A percentile compares a stretch with the other conserved stretches of the same genome.
These are phyloP conservation scores for Mesoligia furuncula DNA, from an alignment of 2,888 invertebrate genomes.

Conservation along the genomic window DNA sequence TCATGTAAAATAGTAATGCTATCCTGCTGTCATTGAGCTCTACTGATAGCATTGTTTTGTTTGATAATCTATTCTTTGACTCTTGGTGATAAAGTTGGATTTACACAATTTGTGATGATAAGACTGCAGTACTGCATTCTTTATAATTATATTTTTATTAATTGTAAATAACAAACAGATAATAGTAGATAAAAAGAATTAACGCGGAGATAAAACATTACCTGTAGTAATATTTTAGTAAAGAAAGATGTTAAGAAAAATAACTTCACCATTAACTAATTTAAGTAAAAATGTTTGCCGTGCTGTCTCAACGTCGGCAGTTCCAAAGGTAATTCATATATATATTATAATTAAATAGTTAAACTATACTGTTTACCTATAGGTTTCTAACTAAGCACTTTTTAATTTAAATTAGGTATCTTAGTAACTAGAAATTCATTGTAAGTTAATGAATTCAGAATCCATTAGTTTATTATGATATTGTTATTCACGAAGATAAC, in stretches of 20 bases:
- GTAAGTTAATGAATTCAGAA: neutral
- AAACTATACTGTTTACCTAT: neutral
- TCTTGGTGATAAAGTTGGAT: constrained; percentile 4
- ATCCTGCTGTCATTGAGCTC: constrained; percentile 30
- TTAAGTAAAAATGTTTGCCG: constrained; percentile 57
- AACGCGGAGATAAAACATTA: neutral
- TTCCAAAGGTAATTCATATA: constrained; percentile 67
- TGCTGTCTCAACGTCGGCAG: constrained; percentile 67
- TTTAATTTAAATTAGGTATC: neutral
- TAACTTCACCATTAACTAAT: constrained; percentile 48
- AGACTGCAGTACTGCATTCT: neutral
- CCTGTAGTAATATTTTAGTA: neutral
- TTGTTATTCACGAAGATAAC: constrained; percentile 1
- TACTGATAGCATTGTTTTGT: constrained; percentile 10
- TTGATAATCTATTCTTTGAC: neutral
- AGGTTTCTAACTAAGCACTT: neutral
- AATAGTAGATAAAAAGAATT: constrained; percentile 13
- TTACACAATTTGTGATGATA: constrained; percentile 10
- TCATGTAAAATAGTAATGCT: neutral
- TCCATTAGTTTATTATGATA: neutral
- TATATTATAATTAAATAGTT: neutral
- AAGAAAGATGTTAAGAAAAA: constrained; percentile 64
- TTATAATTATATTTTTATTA: neutral
- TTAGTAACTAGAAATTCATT: neutral
- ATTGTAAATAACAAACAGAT: constrained; percentile 3